phyloP scores from a whole-genome alignment of 1,140 invertebrate species.

The Spodoptera litura region DNA sequence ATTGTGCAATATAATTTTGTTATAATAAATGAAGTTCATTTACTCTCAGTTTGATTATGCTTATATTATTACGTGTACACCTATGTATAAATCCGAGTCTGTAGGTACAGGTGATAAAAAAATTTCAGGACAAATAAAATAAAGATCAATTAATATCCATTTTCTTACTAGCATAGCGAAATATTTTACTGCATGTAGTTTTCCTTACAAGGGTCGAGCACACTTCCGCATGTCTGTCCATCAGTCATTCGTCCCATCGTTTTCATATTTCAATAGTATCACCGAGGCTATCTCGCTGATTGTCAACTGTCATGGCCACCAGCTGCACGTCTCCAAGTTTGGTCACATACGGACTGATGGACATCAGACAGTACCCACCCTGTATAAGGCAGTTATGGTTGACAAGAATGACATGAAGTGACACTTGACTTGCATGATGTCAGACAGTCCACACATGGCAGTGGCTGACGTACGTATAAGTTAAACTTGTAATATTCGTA shows the following conservation, averaged over 20 bases:
- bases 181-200: background rate
- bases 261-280: conserved; percentile 22
- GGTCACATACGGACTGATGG: background rate
- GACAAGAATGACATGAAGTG: background rate
- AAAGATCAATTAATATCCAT: no score
- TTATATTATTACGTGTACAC: no score
- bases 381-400: background rate
- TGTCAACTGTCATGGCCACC: background rate
- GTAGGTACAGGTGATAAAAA: no score
- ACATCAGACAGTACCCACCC: background rate
- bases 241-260: background rate
- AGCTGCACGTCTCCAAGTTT: background rate
- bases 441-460: no score
- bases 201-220: background rate
- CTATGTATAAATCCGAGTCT: no score
- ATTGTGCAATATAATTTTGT: no score
- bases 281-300: conserved; percentile 3
- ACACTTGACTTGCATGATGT: background rate
- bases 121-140: no score
- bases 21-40: no score
- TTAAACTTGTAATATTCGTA: no score
- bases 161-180: background rate
- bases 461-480: no score
- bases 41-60: no score
- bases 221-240: conserved; percentile 10